Base-by-base conservation (phyloP, 2,113 vertebrate species). In the Psittacus erithacus region DNA sequence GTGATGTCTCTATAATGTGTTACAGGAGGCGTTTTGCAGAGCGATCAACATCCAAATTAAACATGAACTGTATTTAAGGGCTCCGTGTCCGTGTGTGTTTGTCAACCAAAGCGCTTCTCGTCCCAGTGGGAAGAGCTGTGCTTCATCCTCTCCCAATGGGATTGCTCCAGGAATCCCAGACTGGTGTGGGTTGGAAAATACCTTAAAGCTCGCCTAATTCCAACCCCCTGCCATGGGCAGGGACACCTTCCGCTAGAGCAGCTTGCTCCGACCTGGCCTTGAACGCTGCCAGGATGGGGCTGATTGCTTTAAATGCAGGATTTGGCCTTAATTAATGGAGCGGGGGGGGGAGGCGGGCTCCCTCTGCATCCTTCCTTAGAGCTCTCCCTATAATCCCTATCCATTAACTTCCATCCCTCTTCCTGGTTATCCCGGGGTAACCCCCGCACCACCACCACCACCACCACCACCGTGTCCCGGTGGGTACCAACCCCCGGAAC, bases 21-120 rank as follows among this genome's bases (percentile, higher is more conserved):
- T 59, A 59, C 22, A 59, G 96, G 83, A 92, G 93, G 74, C 62
- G 92, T 97, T 98, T 94, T 97, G 95, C 93, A 73, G 96, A 97
- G 97, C 70, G 47, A 96, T 97, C 93, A 38, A 96, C 59, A 80
- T 98, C 98, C 96, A 93, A 96, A 98, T 98, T 98, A 98, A 98
- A 97, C 77, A 94, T 71, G 94, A 98, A 96, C 96, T 96, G 96
- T 97, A 93, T 96, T 97, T 91, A 97, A 96, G 80, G 84, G 85
- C 29, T 33, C 62, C 88, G 71, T 89, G 92, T 92, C 94, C 11
- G 10, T 88, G 92, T 96, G 31, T 95, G 92, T 96, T 77, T 93
- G 69, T 97, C 49, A 41, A 23, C 41, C n/a, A 17, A 39, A 88
- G 60, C 1, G 0, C 2, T 69, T 25, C 31, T 55, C 1, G 0